Evolutionary conservation across 2,113 vertebrate genomes (phyloP).

Genomic region (Pteronura brasiliensis): DNA sequence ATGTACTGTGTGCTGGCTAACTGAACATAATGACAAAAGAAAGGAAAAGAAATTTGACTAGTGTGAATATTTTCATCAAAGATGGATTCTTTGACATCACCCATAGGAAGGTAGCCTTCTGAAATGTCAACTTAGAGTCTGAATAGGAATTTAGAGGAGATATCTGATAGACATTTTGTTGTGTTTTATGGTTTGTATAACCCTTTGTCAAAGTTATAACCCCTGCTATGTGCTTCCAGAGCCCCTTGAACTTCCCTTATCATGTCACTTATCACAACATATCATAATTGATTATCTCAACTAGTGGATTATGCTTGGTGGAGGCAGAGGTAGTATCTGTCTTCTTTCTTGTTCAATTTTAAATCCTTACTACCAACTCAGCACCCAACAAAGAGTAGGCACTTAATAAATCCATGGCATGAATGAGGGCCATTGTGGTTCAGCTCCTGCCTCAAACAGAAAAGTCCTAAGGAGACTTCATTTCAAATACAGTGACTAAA

Average conservation of each 20-base stretch:
- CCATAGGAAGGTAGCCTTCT: not conserved
- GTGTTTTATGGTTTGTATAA: not conserved
- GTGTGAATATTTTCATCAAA: not conserved
- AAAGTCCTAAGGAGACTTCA: not conserved
- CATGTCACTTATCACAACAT: not conserved
- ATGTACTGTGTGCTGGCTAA: not conserved
- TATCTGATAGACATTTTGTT: constrained; percentile 3
- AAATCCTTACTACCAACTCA: not conserved
- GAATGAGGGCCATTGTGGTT: not conserved
- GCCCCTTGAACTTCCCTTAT: not conserved
- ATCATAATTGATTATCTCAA: not conserved
- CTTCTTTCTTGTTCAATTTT: not conserved
- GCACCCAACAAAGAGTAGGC: not conserved
- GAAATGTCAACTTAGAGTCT: constrained; percentile 21
- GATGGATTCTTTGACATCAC: not conserved
- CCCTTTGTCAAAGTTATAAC: not conserved
- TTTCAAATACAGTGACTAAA: not conserved
- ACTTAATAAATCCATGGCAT: not conserved
- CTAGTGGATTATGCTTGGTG: not conserved
- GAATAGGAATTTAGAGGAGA: constrained; percentile 10
- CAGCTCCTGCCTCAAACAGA: constrained; percentile 1
- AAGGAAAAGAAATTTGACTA: not conserved
- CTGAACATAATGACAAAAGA: not conserved
- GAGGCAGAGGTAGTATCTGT: not conserved
- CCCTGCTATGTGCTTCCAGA: not conserved